Conservation (phyloP, 1,140 invertebrate species). For the Chlorops oryzae region DNA sequence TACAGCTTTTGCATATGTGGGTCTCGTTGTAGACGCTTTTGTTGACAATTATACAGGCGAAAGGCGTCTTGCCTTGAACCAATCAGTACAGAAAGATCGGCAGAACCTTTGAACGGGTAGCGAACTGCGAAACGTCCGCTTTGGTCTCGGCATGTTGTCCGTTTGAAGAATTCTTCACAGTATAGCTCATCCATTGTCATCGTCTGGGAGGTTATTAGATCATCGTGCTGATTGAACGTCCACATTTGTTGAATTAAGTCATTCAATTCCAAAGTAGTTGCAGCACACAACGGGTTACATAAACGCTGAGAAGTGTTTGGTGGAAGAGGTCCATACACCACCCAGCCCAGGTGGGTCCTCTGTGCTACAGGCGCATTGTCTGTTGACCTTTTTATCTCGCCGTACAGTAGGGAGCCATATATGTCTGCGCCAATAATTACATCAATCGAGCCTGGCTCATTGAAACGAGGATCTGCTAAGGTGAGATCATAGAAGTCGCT, state of each 20-base stretch:
- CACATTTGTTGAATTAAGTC: neutral
- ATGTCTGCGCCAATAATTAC: constrained; percentile 4
- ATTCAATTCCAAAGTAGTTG: neutral
- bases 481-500: neutral
- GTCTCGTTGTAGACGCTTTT: neutral
- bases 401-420: neutral
- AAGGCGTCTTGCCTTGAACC: neutral
- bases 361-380: neutral
- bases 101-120: neutral
- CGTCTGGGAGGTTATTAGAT: neutral
- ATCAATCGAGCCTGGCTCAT: constrained; percentile 5
- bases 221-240: neutral
- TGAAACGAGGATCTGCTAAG: neutral
- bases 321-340: neutral
- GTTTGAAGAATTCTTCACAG: constrained; percentile 1
- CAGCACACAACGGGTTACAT: neutral
- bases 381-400: neutral
- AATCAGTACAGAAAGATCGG: neutral
- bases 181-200: neutral
- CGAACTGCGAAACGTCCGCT: neutral
- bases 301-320: neutral
- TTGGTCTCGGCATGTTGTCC: neutral
- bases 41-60: neutral
- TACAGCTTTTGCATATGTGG: neutral
- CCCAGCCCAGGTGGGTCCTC: neutral